Conservation (phyloP, 2,113 vertebrate species). For the Nansenia antarctica region DNA sequence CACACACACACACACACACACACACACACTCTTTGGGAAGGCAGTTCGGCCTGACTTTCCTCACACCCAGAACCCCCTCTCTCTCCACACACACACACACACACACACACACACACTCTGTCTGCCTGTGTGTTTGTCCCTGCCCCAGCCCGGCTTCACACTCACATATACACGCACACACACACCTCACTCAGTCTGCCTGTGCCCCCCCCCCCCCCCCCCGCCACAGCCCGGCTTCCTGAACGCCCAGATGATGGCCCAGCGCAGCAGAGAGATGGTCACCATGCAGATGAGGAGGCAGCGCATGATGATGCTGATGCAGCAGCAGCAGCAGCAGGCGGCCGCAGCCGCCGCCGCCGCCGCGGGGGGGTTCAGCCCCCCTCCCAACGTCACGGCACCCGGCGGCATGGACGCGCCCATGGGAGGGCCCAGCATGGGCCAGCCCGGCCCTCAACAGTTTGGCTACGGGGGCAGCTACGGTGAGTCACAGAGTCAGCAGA, state of each 20-base stretch:
- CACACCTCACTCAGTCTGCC: constrained; percentile 6
- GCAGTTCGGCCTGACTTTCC: no score
- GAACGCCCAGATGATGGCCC: constrained; percentile 96
- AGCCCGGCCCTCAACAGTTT: constrained; percentile 89
- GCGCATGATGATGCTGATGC: constrained; percentile 92
- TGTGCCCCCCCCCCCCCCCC: background rate
- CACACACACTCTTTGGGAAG: no score
- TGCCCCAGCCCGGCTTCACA: background rate
- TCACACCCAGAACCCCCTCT: background rate
- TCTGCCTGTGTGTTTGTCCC: background rate
- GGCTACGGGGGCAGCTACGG: constrained; percentile 90
- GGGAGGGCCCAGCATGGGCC: constrained; percentile 84
- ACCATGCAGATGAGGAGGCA: constrained; percentile 93
- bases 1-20: background rate
- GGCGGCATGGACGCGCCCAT: constrained; percentile 88
- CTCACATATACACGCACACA: no score
- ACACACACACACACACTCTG: background rate
- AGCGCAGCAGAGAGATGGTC: constrained; percentile 90
- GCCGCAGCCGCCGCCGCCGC: constrained; percentile 67
- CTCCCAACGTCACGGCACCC: constrained; percentile 94
- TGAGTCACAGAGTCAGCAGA: constrained; percentile 65
- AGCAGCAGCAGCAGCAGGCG: constrained; percentile 84
- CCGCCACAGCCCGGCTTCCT: constrained; percentile 88
- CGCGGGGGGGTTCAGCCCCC: constrained; percentile 87
- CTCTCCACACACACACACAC: background rate